Evolutionary conservation across 2,113 vertebrate species (phyloP).

Genomic region (Apteryx owenii): DNA sequence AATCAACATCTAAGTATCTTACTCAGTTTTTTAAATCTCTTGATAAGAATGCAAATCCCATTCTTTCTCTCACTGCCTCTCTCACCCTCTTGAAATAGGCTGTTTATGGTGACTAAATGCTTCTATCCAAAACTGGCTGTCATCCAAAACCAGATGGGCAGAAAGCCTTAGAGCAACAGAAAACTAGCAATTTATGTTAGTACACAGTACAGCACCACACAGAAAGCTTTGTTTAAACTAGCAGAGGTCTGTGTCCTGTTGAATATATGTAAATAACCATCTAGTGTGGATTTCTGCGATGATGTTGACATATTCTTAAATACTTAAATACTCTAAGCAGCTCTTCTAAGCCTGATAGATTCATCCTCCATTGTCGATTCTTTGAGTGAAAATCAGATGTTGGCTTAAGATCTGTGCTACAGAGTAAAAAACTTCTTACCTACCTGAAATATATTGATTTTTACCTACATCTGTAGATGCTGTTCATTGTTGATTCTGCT

Average conservation of each 20-base stretch:
- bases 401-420: neutral
- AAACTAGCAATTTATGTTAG: conserved; percentile 38
- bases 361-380: neutral
- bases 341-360: neutral
- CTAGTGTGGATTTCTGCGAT: neutral
- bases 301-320: conserved; percentile 22
- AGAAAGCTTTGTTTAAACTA: conserved; percentile 57
- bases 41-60: conserved; percentile 50
- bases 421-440: neutral
- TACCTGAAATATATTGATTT: neutral
- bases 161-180: conserved; percentile 48
- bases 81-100: conserved; percentile 13
- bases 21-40: neutral
- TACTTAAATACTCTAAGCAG: neutral
- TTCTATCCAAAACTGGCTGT: conserved; percentile 33
- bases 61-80: neutral
- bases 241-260: neutral
- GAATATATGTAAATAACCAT: conserved; percentile 10
- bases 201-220: neutral
- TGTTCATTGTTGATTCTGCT: neutral
- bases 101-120: conserved; percentile 43
- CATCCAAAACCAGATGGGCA: conserved; percentile 43
- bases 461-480: neutral
- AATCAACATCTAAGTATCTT: neutral
- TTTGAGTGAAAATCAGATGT: neutral